Base-by-base conservation (phyloP, 2,888 invertebrate genomes). In the Saturnia japonica region DNA sequence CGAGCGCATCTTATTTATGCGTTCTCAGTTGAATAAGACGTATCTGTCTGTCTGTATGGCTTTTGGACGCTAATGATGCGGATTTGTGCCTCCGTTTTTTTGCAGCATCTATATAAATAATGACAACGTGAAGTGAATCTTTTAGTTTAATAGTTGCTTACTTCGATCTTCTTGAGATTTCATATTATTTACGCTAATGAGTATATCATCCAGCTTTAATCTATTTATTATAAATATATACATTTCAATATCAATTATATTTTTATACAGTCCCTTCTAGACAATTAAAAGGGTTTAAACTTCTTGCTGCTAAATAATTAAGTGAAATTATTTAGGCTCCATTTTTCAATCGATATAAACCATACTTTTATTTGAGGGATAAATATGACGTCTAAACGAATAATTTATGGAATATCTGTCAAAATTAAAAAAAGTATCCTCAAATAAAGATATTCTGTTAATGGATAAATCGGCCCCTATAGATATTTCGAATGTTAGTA, bases 31-130 rank as follows among this genome's bases (percentile, higher is more conserved):
- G 93, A 94, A 87, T 91, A 88, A 94, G 77, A 78, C 76, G 87
- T 92, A 88, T 85, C 89, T 88, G 89, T 91, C 78, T 88, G 82
- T 81, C 73, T 75, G 75, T 82, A 80, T 82, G 76, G 85, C 87
- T 85, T 88, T 87, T 77, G 87, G 85, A 83, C 89, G 78, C 91
- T 93, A 93, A 93, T 93, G 93, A 93, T 88, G 86, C 86, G 85
- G 85, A 86, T 87, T 89, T 88, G 78, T 77, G 79, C 77, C 81
- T 76, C 11, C 82, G 85, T 82, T 87, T 85, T 91, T 91, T 91
- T 89, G 88, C 82, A 72, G 74, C 77, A 82, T 85, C 87, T 85
- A 87, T 81, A 86, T 87, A 88, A 88, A 87, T 87, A 85, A 87
- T 80, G 82, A 74, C 74, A 80, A 88, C 88, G 88, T 88, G 88